Evolutionary conservation across 2,113 vertebrate genomes (phyloP), one percentile per base, ranked within the genome.

Genomic region (Tapirus terrestris): DNA sequence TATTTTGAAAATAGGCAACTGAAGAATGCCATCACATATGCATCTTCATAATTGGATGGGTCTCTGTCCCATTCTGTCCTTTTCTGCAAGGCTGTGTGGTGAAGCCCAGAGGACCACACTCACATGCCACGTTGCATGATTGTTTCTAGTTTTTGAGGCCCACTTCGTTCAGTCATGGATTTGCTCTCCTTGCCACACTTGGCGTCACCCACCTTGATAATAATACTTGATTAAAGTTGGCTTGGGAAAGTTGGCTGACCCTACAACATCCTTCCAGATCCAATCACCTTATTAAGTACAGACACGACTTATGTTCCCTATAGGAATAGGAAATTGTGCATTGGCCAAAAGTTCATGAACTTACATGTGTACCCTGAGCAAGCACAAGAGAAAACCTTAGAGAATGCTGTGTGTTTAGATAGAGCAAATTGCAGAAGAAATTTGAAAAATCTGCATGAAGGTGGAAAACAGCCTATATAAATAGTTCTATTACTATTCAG

Each of bases 1-100:
- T 21, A 0, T 94, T 96, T 94, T 88, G 81, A 94, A 97, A 94
- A 61, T 23, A 97, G 96, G 93, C 98, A 97, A 83, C 86, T 88
- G 93, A 96, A 96, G 92, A 85, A 81, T 90, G 93, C 95, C 36
- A 18, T 93, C 96, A 83, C 89, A 25, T 48, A 94, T 85, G 81
- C 91, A 45, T 61, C 48, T 95, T 91, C 87, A 63, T 79, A 87
- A 88, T 72, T 93, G 92, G 79, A 92, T 79, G 63, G 95, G 72
- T 96, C 68, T 29, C 86, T 88, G 77, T 92, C 79, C 76, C 75
- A 51, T 14, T 65, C 81, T 92, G 95, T 97, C 93, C 95, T 98
- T 89, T 81, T 90, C 96, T 93, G 84, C 67, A 29, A 93, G 97
- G 72, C 29, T 85, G 17, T 0, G 1, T 82, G 96, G 82, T 77